Evolutionary conservation across 2,797 vertebrate genomes (phyloP).

Genomic region (Macrochelys suwanniensis): DNA sequence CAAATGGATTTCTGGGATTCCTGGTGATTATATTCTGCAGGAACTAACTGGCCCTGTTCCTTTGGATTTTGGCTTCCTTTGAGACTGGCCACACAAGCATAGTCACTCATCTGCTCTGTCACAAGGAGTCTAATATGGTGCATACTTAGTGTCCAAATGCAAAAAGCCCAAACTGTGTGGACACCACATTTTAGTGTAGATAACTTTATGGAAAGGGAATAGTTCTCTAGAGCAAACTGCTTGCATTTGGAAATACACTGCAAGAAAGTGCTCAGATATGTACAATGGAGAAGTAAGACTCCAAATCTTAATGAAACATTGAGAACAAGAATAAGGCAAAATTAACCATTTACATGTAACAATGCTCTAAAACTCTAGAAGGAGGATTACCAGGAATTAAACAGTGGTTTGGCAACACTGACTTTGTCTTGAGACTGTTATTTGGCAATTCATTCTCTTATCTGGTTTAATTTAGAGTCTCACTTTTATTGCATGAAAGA

Average conservation of each 20-base stretch:
- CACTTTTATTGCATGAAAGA: conserved; percentile 17
- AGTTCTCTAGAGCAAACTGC: not conserved
- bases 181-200: not conserved
- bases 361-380: conserved; percentile 42
- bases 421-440: conserved; percentile 48
- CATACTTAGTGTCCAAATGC: not conserved
- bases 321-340: not conserved
- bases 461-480: not conserved
- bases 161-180: not conserved
- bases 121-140: not conserved
- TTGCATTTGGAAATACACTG: not conserved
- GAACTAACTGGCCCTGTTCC: not conserved
- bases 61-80: not conserved
- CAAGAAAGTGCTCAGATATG: not conserved
- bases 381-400: not conserved
- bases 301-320: fast-evolving
- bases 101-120: not conserved
- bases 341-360: not conserved
- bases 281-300: not conserved
- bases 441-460: conserved; percentile 52
- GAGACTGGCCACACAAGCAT: not conserved
- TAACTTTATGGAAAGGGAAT: not conserved
- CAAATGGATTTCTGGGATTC: too few relatives aligned
- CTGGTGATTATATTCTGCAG: not conserved
- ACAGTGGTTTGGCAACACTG: conserved; percentile 35